phyloP scores from a whole-genome alignment of 92 coral and sea anemone genomes.

The Phymanthus crucifer region DNA sequence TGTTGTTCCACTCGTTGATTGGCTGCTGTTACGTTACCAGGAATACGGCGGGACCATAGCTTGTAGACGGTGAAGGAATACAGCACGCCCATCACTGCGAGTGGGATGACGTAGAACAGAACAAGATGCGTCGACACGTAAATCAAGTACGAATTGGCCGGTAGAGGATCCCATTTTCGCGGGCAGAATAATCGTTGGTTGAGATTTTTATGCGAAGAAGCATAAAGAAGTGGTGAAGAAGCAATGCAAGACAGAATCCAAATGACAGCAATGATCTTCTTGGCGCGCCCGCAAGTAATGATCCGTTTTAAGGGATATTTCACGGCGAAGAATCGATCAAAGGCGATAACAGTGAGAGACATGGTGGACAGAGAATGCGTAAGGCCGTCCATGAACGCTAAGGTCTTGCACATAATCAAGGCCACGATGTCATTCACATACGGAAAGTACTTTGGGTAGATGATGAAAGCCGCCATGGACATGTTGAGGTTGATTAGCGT shows the following conservation, averaged over 20 bases:
- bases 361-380: constrained; percentile 55
- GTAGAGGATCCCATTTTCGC: constrained; percentile 44
- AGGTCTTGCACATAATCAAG: constrained; percentile 18
- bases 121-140: constrained; percentile 38
- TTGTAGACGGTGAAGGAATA: constrained; percentile 50
- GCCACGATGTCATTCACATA: constrained; percentile 39
- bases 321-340: constrained; percentile 65
- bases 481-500: background rate
- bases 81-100: constrained; percentile 45
- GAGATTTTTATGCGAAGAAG: constrained; percentile 8
- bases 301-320: constrained; percentile 33
- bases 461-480: background rate
- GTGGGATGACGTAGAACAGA: constrained; percentile 48
- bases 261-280: constrained; percentile 47
- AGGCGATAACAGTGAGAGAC: constrained; percentile 55
- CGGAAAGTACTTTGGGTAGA: constrained; percentile 4
- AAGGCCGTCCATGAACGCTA: constrained; percentile 25
- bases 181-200: constrained; percentile 27
- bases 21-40: constrained; percentile 63
- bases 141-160: constrained; percentile 21
- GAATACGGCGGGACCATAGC: constrained; percentile 66
- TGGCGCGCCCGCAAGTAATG: constrained; percentile 47
- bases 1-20: constrained; percentile 50
- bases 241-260: constrained; percentile 54
- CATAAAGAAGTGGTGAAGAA: constrained; percentile 55